Base-by-base conservation (phyloP, 2,113 vertebrate genomes). In the Tenebrosternarchus preto region DNA sequence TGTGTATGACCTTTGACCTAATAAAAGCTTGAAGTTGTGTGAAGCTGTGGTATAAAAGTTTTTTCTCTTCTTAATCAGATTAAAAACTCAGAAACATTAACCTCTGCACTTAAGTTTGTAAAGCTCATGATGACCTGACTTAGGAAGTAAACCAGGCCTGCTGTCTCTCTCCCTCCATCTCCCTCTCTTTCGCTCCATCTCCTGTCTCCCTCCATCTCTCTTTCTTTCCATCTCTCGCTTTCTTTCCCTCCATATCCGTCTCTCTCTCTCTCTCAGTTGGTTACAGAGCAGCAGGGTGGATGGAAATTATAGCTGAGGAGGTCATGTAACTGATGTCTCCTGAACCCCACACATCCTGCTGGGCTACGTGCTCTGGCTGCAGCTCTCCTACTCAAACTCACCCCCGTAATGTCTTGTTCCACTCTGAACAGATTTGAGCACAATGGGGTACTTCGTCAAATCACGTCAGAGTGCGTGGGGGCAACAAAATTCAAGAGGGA, bases 311-410 rank as follows among this genome's bases (percentile, higher is more conserved):
- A 88, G 78, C 67, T 75, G 20, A 25, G 71, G n/a, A n/a, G n/a
- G n/a, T n/a, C n/a, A n/a, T n/a, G 63, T 67, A 87, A 76, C 43
- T 73, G 87, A 81, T 88, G 73, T 86, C 84, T 86, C 83, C 56
- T 85, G 76, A 76, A 39, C 55, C n/a, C 50, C 6, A 22, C 64
- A 75, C 25, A 12, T 77, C 79, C n/a, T 63, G 53, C 76, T 53
- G 3, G 11, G 69, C 31, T 39, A 70, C 59, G 69, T 75, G 72
- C 73, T 24, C 43, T 69, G 75, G 78, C 80, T 83, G 85, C 83
- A 66, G 80, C 85, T 60, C 43, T 56, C 53, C 3, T 36, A 27
- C 63, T 0, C 27, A 64, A 80, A 72, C 4, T 50, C 72, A 17
- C 79, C 64, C 53, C 55, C 43, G 1, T 22, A 59, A 69, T 60